phyloP scores from a whole-genome alignment of 2,888 invertebrate genomes.

The Drosophila nr. perissopoda region DNA sequence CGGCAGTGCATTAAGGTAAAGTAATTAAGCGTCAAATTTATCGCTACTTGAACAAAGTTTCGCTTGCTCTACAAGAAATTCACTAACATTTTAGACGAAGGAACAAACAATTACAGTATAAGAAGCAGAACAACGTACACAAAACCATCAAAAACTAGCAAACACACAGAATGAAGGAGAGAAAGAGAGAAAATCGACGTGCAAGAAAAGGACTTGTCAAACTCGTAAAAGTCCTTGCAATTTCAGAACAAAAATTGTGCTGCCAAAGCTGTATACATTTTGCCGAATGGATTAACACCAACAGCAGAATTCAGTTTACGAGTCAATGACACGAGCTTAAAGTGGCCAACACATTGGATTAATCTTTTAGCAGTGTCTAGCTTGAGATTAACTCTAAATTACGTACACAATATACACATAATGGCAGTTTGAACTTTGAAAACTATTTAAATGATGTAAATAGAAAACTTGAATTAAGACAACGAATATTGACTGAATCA shows the following conservation, averaged over 20 bases:
- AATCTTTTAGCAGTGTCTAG: neutral
- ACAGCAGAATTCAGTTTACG: neutral
- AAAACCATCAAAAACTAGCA: conserved; percentile 4
- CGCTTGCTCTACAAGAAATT: conserved; percentile 57
- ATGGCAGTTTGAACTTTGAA: neutral
- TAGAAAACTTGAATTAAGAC: neutral
- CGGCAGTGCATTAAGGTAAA: conserved; percentile 38
- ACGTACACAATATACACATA: neutral
- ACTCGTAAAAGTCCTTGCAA: conserved; percentile 72
- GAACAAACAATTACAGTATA: conserved; percentile 50
- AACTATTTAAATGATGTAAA: neutral
- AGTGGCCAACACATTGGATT: neutral
- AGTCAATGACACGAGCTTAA: neutral
- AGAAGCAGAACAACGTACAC: conserved; percentile 29
- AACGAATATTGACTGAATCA: neutral
- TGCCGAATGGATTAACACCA: conserved; percentile 6
- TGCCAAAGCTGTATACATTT: conserved; percentile 36
- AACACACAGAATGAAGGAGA: neutral
- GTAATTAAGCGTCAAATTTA: conserved; percentile 45
- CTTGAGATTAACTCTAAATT: neutral
- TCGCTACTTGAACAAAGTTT: conserved; percentile 57
- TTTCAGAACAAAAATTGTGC: conserved; percentile 24
- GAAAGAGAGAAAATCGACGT: conserved; percentile 21
- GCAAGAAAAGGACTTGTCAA: conserved; percentile 45
- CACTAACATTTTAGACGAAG: conserved; percentile 54